A percentile compares a stretch with the other conserved stretches of the same genome.
phyloP scores from a whole-genome alignment of 2,113 vertebrate genomes.

The Apodemus sylvaticus region DNA sequence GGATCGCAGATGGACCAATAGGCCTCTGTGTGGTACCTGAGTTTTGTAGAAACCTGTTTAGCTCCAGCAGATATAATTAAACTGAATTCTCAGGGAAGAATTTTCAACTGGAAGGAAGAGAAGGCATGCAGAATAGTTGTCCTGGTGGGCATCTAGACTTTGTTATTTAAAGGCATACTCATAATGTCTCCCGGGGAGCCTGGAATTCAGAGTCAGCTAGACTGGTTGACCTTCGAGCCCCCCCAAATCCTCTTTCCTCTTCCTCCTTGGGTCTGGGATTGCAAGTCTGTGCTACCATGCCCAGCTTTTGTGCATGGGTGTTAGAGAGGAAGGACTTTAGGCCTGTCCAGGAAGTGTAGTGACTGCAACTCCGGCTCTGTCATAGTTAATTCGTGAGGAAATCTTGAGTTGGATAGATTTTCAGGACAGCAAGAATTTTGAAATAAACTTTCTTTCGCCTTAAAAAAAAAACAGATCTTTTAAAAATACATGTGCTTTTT shows the following conservation, averaged over 20 bases:
- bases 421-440: neutral
- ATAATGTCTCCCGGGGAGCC: too few species aligned
- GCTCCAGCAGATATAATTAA: neutral
- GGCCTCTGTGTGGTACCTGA: neutral
- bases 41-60: neutral
- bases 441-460: neutral
- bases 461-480: neutral
- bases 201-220: neutral
- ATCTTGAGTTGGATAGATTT: neutral
- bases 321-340: too few species aligned
- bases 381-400: neutral
- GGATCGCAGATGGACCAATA: neutral
- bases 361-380: too few species aligned
- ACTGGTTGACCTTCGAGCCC: too few species aligned
- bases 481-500: neutral
- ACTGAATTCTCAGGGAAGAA: constrained; percentile 27
- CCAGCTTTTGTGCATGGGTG: neutral
- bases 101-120: neutral
- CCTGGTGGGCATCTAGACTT: neutral
- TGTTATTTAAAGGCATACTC: neutral
- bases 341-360: too few species aligned
- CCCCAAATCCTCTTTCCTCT: neutral
- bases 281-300: too few species aligned
- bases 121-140: neutral
- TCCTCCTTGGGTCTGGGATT: neutral